These are phyloP conservation scores for Sus scrofa DNA, from an alignment of 2,113 vertebrate species.

Conservation along the genomic window T2T-Sscrofa CM000814.6:44562001-44562500, in stretches of 20 bases:
- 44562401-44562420: neutral
- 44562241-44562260: neutral
- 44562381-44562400: neutral
- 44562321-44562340: neutral
- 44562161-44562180: neutral
- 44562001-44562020: too few species aligned
- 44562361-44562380: neutral
- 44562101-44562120: neutral
- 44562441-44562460: neutral
- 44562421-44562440: neutral
- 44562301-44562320: neutral
- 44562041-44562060: neutral
- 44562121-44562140: neutral
- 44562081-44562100: neutral
- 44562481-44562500: neutral
- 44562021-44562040: neutral
- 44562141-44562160: neutral
- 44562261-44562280: too few species aligned
- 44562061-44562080: neutral
- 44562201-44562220: neutral
- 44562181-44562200: neutral
- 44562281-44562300: neutral
- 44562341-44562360: neutral
- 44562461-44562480: fast-evolving
- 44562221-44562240: neutral